Conservation (phyloP, 2,113 vertebrate species). For the Pomatorhinus ruficollis region DNA sequence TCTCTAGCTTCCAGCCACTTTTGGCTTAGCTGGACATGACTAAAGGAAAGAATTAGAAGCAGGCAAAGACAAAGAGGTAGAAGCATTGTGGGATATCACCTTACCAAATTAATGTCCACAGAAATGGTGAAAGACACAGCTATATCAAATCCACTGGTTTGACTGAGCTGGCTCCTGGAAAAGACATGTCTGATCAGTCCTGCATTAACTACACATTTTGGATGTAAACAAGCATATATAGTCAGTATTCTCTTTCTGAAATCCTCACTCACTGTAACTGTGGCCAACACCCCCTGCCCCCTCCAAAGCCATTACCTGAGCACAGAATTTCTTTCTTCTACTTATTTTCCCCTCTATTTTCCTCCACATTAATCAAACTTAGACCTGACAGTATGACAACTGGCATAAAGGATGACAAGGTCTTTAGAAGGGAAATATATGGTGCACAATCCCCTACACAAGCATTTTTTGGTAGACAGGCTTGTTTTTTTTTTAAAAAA, state of each 20-base stretch:
- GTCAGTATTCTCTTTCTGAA: not conserved
- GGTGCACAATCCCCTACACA: not conserved
- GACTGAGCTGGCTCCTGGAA: not conserved
- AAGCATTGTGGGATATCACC: not conserved
- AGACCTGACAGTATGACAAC: not conserved
- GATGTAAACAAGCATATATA: not conserved
- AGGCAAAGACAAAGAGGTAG: not conserved
- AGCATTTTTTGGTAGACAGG: not conserved
- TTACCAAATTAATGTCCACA: not conserved
- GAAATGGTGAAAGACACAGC: rapidly evolving
- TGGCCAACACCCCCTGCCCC: rapidly evolving
- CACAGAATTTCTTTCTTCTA: not conserved
- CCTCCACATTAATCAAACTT: constrained; percentile 6
- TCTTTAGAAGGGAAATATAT: constrained; percentile 13
- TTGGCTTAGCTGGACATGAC: not conserved
- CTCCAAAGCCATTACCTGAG: not conserved
- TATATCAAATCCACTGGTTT: not conserved
- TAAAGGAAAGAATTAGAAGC: not conserved
- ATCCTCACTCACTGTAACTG: not conserved
- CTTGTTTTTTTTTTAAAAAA: not conserved
- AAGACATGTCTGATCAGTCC: not conserved
- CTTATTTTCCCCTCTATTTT: not conserved
- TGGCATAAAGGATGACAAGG: not conserved
- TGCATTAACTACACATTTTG: not conserved
- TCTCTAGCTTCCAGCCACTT: not conserved